Base-by-base conservation (phyloP, 2,113 vertebrate species). In the Dunckerocampus dactyliophorus region DNA sequence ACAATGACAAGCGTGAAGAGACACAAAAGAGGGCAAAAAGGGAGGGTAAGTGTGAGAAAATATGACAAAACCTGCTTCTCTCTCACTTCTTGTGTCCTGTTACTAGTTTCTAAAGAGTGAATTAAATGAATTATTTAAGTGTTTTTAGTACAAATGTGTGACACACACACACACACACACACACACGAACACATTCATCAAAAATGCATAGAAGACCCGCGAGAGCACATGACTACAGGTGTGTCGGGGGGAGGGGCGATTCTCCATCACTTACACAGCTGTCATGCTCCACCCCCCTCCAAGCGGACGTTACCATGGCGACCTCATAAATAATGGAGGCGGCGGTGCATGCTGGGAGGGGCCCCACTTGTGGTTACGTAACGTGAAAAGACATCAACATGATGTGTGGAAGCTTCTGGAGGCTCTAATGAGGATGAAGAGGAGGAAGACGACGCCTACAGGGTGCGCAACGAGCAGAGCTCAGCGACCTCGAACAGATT, bases 251-350 rank as follows among this genome's bases (percentile, higher is more conserved):
- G 42, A n/a, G 28, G 1, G 28, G 1, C 4, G 20, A 50, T 47
- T 12, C 54, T 72, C 62, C 45, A 72, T 34, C 31, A 34, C 31
- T 34, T 34, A 34, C 31, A 34, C 31, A 81, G 81, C 81, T 81
- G 58, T 81, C 77, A 51, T 69, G 63, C 71, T 65, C 76, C 60
- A 0, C 74, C 80, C 56, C 39, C 39, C 13, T 13, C 53, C 50
- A 62, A 48, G 19, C 20, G 22, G 24, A 47, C 37, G 16, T 80
- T 63, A 51, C 74, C 17, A 65, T 62, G 55, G 65, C 24, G 65
- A 74, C 69, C 19, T 4, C 71, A 82, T 84, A 72, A 87, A 84
- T 84, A 84, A 84, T 85, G 58, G 45, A 81, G 49, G 24, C 47
- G 1, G 46, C 67, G n/a, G n/a, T 69, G 77, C 74, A 76, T 62